These are phyloP conservation scores for Onychomys arenicola DNA, from an alignment of 2,797 vertebrate species.

Conservation along the genomic window DNA sequence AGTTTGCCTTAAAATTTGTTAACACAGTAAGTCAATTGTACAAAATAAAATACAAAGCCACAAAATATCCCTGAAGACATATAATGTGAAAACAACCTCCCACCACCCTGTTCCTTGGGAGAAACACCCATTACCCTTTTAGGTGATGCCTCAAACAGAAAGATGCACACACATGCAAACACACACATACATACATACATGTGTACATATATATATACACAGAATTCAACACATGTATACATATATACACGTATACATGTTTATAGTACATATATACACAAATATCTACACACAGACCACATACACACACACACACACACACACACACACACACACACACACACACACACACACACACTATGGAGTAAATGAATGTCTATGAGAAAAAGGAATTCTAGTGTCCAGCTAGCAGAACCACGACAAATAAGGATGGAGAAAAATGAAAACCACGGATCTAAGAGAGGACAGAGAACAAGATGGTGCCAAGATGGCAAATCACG, in stretches of 20 bases:
- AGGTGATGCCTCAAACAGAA: not conserved
- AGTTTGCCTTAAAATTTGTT: not conserved
- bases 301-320: not conserved
- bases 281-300: too few relatives aligned
- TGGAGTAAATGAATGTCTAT: not conserved
- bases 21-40: not conserved
- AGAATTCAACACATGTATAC: not conserved
- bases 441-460: not conserved
- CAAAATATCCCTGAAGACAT: not conserved
- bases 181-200: too few relatives aligned
- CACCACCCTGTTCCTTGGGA: not conserved
- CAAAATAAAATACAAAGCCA: not conserved
- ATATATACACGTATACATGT: not conserved
- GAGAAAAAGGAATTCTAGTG: not conserved
- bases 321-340: not conserved
- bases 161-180: not conserved
- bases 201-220: not conserved
- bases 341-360: not conserved
- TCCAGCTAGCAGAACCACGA: not conserved
- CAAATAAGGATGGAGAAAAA: not conserved
- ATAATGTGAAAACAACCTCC: not conserved
- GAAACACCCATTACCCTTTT: not conserved
- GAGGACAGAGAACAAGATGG: not conserved
- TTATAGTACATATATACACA: not conserved
- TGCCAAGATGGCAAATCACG: accelerated